These are phyloP conservation scores for Centropus unirufus DNA, from an alignment of 2,113 vertebrate genomes.

Conservation along the genomic window DNA sequence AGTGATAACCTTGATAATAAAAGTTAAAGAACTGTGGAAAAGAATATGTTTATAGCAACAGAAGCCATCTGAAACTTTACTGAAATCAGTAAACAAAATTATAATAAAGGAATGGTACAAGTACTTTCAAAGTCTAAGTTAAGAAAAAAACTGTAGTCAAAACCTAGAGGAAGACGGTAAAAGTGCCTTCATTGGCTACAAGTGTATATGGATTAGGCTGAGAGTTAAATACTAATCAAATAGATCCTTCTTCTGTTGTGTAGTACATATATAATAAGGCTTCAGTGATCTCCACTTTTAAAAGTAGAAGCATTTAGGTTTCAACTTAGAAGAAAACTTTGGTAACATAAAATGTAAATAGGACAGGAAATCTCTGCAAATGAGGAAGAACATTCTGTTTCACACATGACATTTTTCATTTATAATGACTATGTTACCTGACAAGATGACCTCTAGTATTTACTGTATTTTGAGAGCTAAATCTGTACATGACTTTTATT, in stretches of 20 bases:
- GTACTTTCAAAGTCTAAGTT: background rate
- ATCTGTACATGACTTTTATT: background rate
- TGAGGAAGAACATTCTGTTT: slow-evolving; percentile 43
- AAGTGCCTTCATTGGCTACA: background rate
- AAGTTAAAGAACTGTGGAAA: background rate
- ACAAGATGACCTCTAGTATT: background rate
- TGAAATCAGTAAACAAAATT: background rate
- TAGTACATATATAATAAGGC: background rate
- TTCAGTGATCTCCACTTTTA: background rate
- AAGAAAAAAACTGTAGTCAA: background rate
- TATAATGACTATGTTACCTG: background rate
- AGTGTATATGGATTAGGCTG: background rate
- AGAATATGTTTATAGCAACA: background rate
- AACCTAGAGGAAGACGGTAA: background rate
- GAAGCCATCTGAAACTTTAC: background rate
- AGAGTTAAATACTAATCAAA: background rate
- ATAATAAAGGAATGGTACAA: background rate
- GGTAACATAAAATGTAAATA: background rate
- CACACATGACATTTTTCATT: background rate
- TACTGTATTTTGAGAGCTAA: slow-evolving; percentile 20
- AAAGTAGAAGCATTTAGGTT: background rate
- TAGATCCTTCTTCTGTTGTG: background rate
- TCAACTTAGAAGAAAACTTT: background rate
- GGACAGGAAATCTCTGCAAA: background rate
- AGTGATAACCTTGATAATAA: background rate